A percentile compares a stretch with the other conserved stretches of the same genome.
These are phyloP conservation scores for Ormyrus thymus DNA, from an alignment of 2,888 invertebrate genomes.

Conservation along the genomic window DNA sequence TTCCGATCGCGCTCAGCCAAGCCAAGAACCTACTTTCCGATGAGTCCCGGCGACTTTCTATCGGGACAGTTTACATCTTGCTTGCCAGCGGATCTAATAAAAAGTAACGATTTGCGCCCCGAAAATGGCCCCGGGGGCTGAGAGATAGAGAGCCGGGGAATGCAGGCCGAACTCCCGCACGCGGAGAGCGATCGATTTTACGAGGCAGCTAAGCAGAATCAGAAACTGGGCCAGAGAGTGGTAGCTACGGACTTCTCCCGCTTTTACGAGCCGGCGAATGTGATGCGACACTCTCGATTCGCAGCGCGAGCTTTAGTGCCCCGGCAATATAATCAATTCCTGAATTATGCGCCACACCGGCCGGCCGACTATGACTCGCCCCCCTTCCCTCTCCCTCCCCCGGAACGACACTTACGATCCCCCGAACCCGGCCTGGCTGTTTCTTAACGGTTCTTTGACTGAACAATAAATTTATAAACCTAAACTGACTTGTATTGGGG, in stretches of 20 bases:
- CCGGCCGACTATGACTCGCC: slow-evolving; percentile 9
- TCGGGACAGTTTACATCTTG: slow-evolving; percentile 34
- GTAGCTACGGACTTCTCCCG: not conserved
- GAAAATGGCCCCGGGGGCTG: slow-evolving; percentile 4
- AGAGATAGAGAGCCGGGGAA: slow-evolving; percentile 5
- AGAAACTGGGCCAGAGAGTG: slow-evolving; percentile 47
- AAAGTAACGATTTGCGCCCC: slow-evolving; percentile 39
- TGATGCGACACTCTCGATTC: slow-evolving; percentile 26
- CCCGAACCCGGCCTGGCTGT: no score
- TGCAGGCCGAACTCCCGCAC: not conserved
- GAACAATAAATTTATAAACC: no score
- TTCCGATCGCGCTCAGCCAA: not conserved
- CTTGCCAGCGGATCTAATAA: slow-evolving; percentile 26
- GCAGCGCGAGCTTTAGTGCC: slow-evolving; percentile 8
- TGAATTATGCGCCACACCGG: not conserved
- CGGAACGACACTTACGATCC: not conserved
- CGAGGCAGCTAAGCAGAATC: slow-evolving; percentile 42
- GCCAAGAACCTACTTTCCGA: slow-evolving; percentile 30
- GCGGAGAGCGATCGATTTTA: slow-evolving; percentile 45
- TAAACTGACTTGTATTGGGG: no score
- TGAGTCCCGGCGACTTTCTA: not conserved
- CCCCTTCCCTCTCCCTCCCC: not conserved
- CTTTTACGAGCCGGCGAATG: slow-evolving; percentile 35
- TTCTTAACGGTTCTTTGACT: no score
- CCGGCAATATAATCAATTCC: slow-evolving; percentile 41